Percentiles rank a stretch among this genome's conserved stretches.
Evolutionary conservation across 2,888 invertebrate species (phyloP).

Genomic region (Autographa gamma): DNA sequence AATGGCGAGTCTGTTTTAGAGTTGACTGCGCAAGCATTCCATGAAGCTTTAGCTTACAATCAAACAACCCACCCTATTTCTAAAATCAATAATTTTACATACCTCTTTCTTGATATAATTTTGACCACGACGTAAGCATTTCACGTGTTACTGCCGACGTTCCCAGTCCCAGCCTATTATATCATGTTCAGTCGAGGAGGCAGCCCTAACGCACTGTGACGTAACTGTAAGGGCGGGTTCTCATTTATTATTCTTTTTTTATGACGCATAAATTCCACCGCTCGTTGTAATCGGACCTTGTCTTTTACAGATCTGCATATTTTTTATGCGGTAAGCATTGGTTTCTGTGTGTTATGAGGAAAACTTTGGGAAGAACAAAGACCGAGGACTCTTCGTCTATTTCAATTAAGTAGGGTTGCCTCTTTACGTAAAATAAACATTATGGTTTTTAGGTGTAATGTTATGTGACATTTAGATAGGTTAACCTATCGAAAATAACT

Average conservation of each 20-base stretch:
- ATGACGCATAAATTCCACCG: slow-evolving; percentile 67
- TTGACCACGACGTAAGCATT: background rate
- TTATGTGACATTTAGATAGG: too few relatives aligned
- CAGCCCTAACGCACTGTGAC: slow-evolving; percentile 42
- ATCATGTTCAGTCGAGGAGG: slow-evolving; percentile 29
- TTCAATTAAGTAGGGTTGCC: slow-evolving; percentile 20
- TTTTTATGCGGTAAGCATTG: slow-evolving; percentile 57
- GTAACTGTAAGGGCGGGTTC: slow-evolving; percentile 56
- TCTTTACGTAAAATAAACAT: background rate
- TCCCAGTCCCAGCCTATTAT: background rate
- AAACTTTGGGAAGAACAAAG: slow-evolving; percentile 38
- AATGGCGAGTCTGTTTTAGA: background rate
- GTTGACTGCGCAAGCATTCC: background rate
- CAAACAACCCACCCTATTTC: background rate
- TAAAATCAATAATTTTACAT: background rate
- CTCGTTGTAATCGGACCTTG: slow-evolving; percentile 63
- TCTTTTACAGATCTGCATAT: slow-evolving; percentile 65
- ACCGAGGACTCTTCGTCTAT: slow-evolving; percentile 28
- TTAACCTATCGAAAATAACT: too few relatives aligned
- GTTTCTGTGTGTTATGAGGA: slow-evolving; percentile 49
- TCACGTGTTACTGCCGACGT: background rate
- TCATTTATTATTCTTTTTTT: slow-evolving; percentile 70
- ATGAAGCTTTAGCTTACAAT: background rate
- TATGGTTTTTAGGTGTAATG: too few relatives aligned
- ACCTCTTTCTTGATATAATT: background rate